Conservation (phyloP, 64 coral and sea anemone genomes). For the Catalaphyllia jardinei region DNA sequence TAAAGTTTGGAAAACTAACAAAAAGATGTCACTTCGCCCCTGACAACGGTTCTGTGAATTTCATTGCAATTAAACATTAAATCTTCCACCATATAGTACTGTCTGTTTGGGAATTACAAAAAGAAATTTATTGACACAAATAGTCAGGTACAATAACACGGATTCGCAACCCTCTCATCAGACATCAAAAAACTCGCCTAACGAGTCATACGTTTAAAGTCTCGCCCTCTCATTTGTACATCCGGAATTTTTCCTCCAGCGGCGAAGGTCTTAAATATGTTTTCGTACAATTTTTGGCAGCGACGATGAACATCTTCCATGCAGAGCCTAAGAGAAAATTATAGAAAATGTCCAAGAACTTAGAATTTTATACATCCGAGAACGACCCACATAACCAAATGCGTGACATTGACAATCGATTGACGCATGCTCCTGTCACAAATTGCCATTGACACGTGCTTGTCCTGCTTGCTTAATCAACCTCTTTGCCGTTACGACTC, state of each 20-base stretch:
- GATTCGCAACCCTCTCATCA: too few relatives aligned
- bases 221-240: not conserved
- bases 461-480: not conserved
- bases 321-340: not conserved
- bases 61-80: too few relatives aligned
- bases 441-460: not conserved
- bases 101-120: too few relatives aligned
- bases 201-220: not conserved
- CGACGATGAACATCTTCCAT: too few relatives aligned
- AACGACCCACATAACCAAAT: not conserved
- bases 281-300: not conserved
- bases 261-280: conserved; percentile 33
- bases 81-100: too few relatives aligned
- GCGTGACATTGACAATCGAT: not conserved
- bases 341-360: not conserved
- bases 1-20: too few relatives aligned
- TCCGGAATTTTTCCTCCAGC: not conserved
- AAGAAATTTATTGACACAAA: too few relatives aligned
- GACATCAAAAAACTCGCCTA: too few relatives aligned
- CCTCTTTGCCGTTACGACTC: not conserved
- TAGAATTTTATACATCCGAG: not conserved
- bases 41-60: too few relatives aligned
- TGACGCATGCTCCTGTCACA: not conserved
- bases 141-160: too few relatives aligned
- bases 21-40: too few relatives aligned